A percentile compares a stretch with the other conserved stretches of the same genome.
Evolutionary conservation across 2,888 invertebrate species (phyloP).

Genomic region (Seira sanloemensis): DNA sequence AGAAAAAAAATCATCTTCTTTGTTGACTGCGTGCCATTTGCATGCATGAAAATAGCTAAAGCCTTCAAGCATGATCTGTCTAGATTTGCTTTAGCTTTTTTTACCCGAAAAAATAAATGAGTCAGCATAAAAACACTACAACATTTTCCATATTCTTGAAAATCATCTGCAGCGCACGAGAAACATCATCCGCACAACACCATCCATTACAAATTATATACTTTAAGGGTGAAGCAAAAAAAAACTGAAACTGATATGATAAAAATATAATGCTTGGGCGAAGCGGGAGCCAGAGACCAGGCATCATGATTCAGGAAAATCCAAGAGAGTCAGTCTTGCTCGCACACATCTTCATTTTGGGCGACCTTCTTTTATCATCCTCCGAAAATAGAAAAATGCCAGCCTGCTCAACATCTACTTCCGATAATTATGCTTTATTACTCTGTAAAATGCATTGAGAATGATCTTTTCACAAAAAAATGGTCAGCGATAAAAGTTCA

Average conservation of each 20-base stretch:
- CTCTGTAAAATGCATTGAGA: background rate
- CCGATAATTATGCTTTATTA: background rate
- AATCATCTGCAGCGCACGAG: background rate
- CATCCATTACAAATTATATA: background rate
- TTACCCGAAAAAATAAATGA: no score
- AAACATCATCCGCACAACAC: background rate
- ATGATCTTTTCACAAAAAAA: background rate
- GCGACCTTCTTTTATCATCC: background rate
- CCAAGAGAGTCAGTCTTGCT: background rate
- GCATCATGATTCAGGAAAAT: background rate
- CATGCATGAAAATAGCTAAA: background rate
- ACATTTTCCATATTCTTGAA: background rate
- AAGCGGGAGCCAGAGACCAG: background rate
- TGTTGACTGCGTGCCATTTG: background rate
- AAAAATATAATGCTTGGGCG: background rate
- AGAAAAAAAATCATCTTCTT: background rate
- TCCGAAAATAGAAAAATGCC: slow-evolving; percentile 9
- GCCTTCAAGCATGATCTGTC: background rate
- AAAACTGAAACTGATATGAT: background rate
- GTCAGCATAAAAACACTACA: background rate
- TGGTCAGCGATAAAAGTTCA: background rate
- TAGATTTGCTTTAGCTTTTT: background rate
- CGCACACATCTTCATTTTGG: background rate
- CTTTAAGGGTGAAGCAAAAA: background rate
- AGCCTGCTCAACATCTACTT: background rate